These are phyloP conservation scores for Drosophila subquinaria DNA, from an alignment of 2,888 invertebrate genomes.

Conservation along the genomic window DNA sequence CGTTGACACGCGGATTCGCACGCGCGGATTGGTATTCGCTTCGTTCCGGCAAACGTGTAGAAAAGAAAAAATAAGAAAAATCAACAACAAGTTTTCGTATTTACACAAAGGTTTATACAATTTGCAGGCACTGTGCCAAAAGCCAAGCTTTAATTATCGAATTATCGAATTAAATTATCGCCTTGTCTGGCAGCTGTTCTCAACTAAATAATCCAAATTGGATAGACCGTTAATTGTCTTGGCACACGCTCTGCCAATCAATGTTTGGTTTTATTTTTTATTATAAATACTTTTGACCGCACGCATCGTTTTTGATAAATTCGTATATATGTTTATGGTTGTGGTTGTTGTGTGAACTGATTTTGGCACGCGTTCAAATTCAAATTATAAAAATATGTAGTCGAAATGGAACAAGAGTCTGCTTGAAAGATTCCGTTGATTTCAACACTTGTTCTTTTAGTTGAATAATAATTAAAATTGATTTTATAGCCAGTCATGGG, in stretches of 20 bases:
- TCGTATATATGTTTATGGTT: neutral
- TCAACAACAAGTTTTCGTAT: conserved; percentile 4
- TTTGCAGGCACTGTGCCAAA: conserved; percentile 31
- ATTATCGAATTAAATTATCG: conserved; percentile 33
- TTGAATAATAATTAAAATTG: conserved; percentile 19
- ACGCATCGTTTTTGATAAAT: conserved; percentile 21
- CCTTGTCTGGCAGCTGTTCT: conserved; percentile 4
- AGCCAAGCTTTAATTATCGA: conserved; percentile 31
- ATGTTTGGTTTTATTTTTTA: conserved; percentile 5
- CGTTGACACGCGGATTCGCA: conserved; percentile 77
- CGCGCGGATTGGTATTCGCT: conserved; percentile 47
- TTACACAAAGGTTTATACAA: conserved; percentile 38
- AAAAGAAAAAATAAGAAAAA: conserved; percentile 1
- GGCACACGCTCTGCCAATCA: conserved; percentile 40
- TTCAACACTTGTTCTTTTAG: conserved; percentile 34
- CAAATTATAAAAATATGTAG: conserved; percentile 46
- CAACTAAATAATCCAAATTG: conserved; percentile 11
- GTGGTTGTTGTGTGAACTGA: neutral
- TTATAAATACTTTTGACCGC: conserved; percentile 18
- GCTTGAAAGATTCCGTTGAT: conserved; percentile 14
- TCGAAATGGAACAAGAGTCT: conserved; percentile 14
- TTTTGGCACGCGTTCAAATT: conserved; percentile 67
- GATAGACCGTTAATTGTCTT: conserved; percentile 33
- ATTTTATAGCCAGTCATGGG: conserved; percentile 17
- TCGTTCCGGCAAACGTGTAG: conserved; percentile 13